A percentile compares a stretch with the other conserved stretches of the same genome.
phyloP scores from a whole-genome alignment of 2,888 invertebrate genomes.

The Cotesia congregata region DNA sequence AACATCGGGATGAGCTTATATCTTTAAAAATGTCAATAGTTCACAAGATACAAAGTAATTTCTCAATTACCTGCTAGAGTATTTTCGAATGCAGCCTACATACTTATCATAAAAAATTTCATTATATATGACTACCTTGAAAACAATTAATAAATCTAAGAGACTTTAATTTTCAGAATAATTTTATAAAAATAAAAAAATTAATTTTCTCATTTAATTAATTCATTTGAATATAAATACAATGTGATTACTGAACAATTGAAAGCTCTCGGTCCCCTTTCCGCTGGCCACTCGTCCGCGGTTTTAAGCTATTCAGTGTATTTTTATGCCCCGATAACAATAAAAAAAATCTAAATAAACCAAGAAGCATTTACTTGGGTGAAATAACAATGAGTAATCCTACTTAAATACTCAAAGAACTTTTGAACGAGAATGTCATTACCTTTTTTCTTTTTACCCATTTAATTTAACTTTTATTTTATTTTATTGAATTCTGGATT shows the following conservation, averaged over 20 bases:
- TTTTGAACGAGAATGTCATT: conserved; percentile 4
- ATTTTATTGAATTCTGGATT: neutral
- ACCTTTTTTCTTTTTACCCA: neutral
- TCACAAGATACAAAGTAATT: too few species aligned
- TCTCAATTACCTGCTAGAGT: too few species aligned
- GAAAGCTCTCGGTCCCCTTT: neutral
- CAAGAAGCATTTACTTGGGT: neutral
- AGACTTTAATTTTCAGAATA: too few species aligned
- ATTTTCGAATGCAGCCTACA: too few species aligned
- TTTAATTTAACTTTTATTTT: conserved; percentile 3
- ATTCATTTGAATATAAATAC: conserved; percentile 1
- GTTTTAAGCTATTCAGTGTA: conserved; percentile 4
- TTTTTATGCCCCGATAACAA: neutral
- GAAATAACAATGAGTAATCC: conserved; percentile 12
- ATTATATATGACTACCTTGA: too few species aligned
- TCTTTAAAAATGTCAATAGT: too few species aligned
- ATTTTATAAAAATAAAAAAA: neutral
- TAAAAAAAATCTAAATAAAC: conserved; percentile 8
- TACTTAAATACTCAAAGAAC: neutral
- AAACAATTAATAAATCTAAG: too few species aligned
- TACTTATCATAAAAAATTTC: too few species aligned
- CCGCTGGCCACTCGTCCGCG: neutral
- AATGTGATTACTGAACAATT: conserved; percentile 13
- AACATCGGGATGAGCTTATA: too few species aligned
- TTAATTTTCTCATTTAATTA: neutral